Base-by-base conservation (phyloP, 64 coral and sea anemone species). In the Stichodactyla helianthus region DNA sequence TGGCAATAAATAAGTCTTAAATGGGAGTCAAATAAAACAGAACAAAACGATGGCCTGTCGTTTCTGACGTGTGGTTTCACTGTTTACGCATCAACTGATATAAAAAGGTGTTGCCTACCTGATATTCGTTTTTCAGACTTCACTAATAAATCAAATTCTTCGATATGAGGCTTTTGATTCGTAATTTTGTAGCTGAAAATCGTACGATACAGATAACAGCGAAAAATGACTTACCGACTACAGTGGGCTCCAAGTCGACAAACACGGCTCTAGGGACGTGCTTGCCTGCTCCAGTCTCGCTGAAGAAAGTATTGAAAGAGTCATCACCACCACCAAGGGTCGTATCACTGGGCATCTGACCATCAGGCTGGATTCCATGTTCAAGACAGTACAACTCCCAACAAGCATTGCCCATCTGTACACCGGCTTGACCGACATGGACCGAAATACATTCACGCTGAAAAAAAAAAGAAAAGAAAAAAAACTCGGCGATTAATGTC, bases 211-310 rank as follows among this genome's bases (percentile, higher is more conserved):
- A n/a, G 20, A 20, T 67, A 67, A 16, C 44, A 35, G 12, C 28
- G 10, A 79, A 35, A 79, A 50, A 44, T 28, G 5, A 87, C 83
- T 85, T 82, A 95, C 93, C 93, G 63, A 95, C 82, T 22, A 95
- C 89, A 67, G 93, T 95, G 51, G 93, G 93, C 59, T 95, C 93
- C 77, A 95, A 85, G 52, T 95, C 93, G 25, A 95, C 86, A 55
- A 95, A 95, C 82, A 95, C 79, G 20, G 93, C 87, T 53, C 93
- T 86, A 80, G 93, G 93, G 53, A 95, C 93, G 54, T 89, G 90
- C 77, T 91, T 95, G 58, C 93, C 93, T 8, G 89, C 86, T 3
- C 60, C 82, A 4, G 93, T 91, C 86, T 95, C 93, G 89, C 83
- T 91, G 61, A 95, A 95, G 83, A 93, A 93, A 4, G 91, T 89